Base-by-base conservation (phyloP, 1,140 invertebrate species). In the Mya arenaria region DNA sequence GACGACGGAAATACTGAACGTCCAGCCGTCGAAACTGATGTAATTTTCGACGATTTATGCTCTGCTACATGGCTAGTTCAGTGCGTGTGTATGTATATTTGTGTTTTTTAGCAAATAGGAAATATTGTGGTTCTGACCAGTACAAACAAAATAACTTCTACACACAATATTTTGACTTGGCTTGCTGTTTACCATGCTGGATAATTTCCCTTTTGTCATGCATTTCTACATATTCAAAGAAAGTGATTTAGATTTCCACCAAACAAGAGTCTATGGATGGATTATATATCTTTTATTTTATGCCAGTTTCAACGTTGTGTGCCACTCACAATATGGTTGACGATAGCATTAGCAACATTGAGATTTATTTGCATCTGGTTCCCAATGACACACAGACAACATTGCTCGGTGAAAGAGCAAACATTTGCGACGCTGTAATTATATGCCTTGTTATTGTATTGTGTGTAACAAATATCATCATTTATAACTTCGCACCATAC, bases 261-360 rank as follows among this genome's bases (percentile, higher is more conserved):
- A 86, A 6, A 89, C 89, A 4, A 83, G 77, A 25, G 86, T 82
- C 25, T 85, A 85, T 30, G 80, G 80, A 48, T 91, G 90, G 88
- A 90, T 91, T 34, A 86, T 86, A 37, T 89, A 90, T 56, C 82
- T 91, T 10, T 39, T 91, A 17, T 92, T 92, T 72, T 89, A 92
- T 80, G 91, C 90, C n/a, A 92, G 97, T 85, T 98, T 98, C 90
- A 93, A 94, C 8, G 92, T 94, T 95, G 96, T 97, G 0, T 94
- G 96, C 90, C 98, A 99, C 91, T 98, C 97, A 0, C 97, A 0
- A 98, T 98, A 77, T 98, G 97, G 95, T 91, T 99, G 80, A 98
- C 98, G 0, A 96, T 99, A 0, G 96, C 96, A 1, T 91, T 99
- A 52, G 98, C 98, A 0, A 95, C 99, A 5, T 99, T 98, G 96